Conservation (phyloP, 2,113 vertebrate genomes). For the Willisornis vidua region DNA sequence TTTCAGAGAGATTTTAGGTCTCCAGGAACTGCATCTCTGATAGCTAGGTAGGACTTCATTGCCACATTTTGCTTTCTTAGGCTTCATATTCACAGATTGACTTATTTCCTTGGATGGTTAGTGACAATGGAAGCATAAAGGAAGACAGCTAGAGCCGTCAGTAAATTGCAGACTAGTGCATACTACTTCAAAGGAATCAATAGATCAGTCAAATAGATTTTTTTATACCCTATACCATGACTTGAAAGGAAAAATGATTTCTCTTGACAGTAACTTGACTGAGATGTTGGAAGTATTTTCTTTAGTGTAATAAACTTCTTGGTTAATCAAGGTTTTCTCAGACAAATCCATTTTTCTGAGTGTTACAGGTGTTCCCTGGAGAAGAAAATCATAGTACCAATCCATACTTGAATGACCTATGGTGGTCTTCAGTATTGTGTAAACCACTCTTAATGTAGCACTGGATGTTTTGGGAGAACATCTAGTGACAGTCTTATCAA, state of each 20-base stretch:
- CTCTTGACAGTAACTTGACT: neutral
- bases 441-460: neutral
- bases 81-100: neutral
- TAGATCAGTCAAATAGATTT: neutral
- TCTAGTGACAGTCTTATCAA: neutral
- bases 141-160: neutral
- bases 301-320: neutral
- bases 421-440: neutral
- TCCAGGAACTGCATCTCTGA: neutral
- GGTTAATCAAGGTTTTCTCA: neutral
- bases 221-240: neutral
- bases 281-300: neutral
- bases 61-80: neutral
- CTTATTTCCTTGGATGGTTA: neutral
- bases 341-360: neutral
- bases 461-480: neutral
- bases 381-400: neutral
- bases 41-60: neutral
- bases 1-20: neutral
- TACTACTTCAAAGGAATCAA: neutral
- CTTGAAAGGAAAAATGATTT: neutral
- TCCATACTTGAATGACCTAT: neutral
- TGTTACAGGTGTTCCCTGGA: neutral
- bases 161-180: neutral
- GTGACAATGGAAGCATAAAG: neutral